These are phyloP conservation scores for Vulpes vulpes DNA, from an alignment of 2,113 vertebrate genomes.

Conservation along the genomic window DNA sequence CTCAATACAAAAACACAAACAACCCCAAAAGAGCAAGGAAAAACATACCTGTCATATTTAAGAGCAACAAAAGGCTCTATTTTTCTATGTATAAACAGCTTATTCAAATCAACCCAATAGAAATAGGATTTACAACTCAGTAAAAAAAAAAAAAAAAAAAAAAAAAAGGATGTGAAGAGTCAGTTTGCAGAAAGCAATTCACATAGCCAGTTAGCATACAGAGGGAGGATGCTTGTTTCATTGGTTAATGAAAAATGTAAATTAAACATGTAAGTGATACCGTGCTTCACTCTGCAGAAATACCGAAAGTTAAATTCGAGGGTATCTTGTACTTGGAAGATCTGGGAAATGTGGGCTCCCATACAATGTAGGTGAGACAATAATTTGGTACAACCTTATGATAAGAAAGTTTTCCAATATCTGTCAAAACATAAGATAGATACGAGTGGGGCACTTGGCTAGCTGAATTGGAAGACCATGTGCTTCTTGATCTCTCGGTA, in stretches of 20 bases:
- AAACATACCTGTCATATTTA: neutral
- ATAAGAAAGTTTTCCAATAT: neutral
- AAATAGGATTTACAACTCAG: neutral
- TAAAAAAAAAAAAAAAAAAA: neutral
- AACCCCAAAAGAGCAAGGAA: neutral
- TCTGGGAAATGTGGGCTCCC: neutral
- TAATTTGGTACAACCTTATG: neutral
- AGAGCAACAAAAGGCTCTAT: neutral
- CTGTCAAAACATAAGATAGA: neutral
- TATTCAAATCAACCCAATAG: neutral
- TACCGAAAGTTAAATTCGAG: neutral
- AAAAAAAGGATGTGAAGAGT: neutral
- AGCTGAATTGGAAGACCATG: neutral
- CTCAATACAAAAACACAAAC: neutral
- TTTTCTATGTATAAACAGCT: neutral
- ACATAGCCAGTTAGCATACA: neutral
- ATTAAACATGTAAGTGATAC: neutral
- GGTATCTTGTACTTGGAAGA: neutral
- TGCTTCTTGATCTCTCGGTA: neutral
- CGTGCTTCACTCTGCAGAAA: neutral
- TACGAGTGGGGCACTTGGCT: neutral
- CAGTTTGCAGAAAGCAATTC: neutral
- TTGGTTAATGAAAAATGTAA: slow-evolving; percentile 16
- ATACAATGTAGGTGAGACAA: neutral
- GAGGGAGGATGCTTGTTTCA: neutral